Evolutionary conservation across 2,888 invertebrate genomes (phyloP), one percentile per base, ranked within the genome.

Genomic region (Hydriomena furcata): DNA sequence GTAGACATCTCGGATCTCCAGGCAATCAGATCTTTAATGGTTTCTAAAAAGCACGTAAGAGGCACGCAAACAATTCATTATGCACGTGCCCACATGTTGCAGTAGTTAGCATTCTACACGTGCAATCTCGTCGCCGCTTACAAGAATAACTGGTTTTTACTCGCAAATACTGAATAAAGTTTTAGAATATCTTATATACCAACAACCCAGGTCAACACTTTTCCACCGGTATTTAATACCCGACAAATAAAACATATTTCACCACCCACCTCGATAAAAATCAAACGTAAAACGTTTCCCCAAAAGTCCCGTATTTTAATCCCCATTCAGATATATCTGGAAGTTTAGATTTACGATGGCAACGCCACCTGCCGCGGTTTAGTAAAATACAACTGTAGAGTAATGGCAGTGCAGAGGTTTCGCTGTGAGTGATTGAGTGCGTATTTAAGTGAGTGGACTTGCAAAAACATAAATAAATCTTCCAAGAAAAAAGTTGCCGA

Each of bases 271-370:
- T 1, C 52, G 50, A 52, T 48, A 47, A 57, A 58, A 60, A 55
- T 57, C 55, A 51, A 55, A 52, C 44, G 43, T 43, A 30, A 44
- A 53, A 50, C 28, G 40, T 36, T 32, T 31, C 47, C 54, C 28
- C 42, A 51, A 60, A 59, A 57, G 52, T 57, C 37, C 41, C 49
- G 38, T 41, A 58, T 60, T 60, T 61, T 60, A 61, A 58, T 60
- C 60, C 56, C 48, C 45, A 44, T 55, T 53, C 57, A 43, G 55
- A 50, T 58, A n/a, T n/a, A 60, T 55, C 60, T 57, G 46, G 31
- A 56, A 62, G 60, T 60, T 62, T 53, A 60, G 57, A 62, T 62
- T 58, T 60, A 62, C 58, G 60, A 56, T 48, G 54, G 37, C 23
- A 24, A 47, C 52, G 51, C 55, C 62, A 60, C 60, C 60, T 62